Evolutionary conservation across 2,113 vertebrate species (phyloP).

Genomic region (Suncus etruscus): DNA sequence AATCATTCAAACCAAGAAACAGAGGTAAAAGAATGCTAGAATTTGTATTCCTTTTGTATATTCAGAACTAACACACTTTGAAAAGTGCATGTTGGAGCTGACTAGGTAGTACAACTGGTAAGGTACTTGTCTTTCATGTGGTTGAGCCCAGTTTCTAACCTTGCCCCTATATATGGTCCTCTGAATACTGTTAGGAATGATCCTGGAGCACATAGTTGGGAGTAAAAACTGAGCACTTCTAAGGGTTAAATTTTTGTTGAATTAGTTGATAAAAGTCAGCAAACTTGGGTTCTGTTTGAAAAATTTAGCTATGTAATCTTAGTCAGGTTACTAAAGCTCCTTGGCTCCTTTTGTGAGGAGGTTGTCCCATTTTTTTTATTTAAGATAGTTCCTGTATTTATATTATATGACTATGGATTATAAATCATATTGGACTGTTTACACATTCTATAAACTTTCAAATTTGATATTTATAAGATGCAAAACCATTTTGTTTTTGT

Average conservation of each 20-base stretch:
- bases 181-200: too few species aligned
- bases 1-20: constrained; percentile 16
- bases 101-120: too few species aligned
- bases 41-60: constrained; percentile 38
- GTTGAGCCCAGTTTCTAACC: too few species aligned
- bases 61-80: neutral
- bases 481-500: neutral
- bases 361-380: neutral
- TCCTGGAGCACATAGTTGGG: too few species aligned
- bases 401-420: constrained; percentile 9
- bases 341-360: neutral
- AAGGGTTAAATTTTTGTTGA: neutral
- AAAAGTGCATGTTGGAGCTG: neutral
- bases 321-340: neutral
- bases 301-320: neutral
- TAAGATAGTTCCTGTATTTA: constrained; percentile 9
- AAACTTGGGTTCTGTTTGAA: neutral
- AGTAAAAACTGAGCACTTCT: too few species aligned
- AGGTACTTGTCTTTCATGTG: too few species aligned
- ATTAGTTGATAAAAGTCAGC: neutral
- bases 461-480: constrained; percentile 10
- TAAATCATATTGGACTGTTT: neutral
- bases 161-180: too few species aligned
- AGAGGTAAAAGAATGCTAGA: neutral
- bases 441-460: neutral